These are phyloP conservation scores for Abrostola triplasia DNA, from an alignment of 2,888 invertebrate genomes.

Conservation along the genomic window DNA sequence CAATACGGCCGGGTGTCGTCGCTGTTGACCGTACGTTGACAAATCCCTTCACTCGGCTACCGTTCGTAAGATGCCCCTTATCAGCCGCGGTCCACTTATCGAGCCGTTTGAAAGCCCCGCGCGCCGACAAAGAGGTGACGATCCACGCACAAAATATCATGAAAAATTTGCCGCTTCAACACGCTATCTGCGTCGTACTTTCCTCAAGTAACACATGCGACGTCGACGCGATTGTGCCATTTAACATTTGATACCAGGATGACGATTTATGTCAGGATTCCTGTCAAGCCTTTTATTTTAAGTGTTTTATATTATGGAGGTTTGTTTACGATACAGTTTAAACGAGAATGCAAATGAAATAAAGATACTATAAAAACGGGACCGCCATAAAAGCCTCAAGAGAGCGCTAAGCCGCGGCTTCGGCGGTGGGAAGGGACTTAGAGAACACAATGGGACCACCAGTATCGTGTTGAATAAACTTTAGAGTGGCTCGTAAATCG, in stretches of 20 bases:
- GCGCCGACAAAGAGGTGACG: conserved; percentile 85
- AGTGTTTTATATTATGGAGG: conserved; percentile 59
- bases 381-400: conserved; percentile 76
- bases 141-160: conserved; percentile 74
- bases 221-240: conserved; percentile 22
- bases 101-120: conserved; percentile 75
- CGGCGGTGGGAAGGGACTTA: conserved; percentile 73
- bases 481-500: conserved; percentile 85
- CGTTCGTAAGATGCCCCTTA: conserved; percentile 76
- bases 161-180: conserved; percentile 58
- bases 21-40: conserved; percentile 84
- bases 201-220: conserved; percentile 27
- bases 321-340: conserved; percentile 74
- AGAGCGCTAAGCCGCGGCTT: conserved; percentile 71
- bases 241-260: conserved; percentile 39
- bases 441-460: conserved; percentile 86
- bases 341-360: conserved; percentile 77
- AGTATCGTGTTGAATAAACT: conserved; percentile 82
- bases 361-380: conserved; percentile 77
- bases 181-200: conserved; percentile 55
- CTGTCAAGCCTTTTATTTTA: conserved; percentile 61
- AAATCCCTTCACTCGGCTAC: conserved; percentile 84
- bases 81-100: conserved; percentile 80
- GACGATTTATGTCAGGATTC: conserved; percentile 57
- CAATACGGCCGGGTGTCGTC: conserved; percentile 54